These are phyloP conservation scores for Pimephales promelas DNA, from an alignment of 2,113 vertebrate species.

Conservation along the genomic window DNA sequence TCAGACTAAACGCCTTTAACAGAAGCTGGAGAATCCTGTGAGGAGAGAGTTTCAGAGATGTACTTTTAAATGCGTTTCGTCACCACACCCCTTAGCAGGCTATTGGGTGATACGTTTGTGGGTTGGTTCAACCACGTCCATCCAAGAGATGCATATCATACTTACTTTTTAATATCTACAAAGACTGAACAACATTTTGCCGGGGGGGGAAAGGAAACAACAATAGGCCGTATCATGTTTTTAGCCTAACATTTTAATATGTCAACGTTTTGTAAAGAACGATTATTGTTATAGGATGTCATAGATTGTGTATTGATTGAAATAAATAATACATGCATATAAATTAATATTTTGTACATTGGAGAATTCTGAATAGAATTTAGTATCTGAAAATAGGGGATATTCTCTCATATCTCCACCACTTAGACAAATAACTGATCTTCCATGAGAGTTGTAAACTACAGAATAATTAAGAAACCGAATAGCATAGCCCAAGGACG, in stretches of 20 bases:
- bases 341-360: background rate
- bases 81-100: slow-evolving; percentile 26
- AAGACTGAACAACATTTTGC: background rate
- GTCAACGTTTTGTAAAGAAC: too few species aligned
- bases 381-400: background rate
- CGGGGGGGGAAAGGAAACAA: too few species aligned
- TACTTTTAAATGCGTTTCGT: slow-evolving; percentile 20
- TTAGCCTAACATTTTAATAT: too few species aligned
- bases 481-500: background rate
- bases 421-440: background rate
- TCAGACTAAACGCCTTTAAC: slow-evolving; percentile 3
- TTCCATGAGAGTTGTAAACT: background rate
- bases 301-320: background rate
- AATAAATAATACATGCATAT: background rate
- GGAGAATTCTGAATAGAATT: background rate
- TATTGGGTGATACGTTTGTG: slow-evolving; percentile 34
- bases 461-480: background rate
- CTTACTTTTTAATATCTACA: background rate
- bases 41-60: background rate
- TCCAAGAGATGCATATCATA: slow-evolving; percentile 25
- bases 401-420: background rate
- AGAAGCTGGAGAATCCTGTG: slow-evolving; percentile 12
- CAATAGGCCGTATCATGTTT: too few species aligned
- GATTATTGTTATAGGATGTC: background rate
- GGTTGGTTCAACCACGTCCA: slow-evolving; percentile 4